Conservation (phyloP, 2,888 invertebrate species). For the Phaedon cochleariae region DNA sequence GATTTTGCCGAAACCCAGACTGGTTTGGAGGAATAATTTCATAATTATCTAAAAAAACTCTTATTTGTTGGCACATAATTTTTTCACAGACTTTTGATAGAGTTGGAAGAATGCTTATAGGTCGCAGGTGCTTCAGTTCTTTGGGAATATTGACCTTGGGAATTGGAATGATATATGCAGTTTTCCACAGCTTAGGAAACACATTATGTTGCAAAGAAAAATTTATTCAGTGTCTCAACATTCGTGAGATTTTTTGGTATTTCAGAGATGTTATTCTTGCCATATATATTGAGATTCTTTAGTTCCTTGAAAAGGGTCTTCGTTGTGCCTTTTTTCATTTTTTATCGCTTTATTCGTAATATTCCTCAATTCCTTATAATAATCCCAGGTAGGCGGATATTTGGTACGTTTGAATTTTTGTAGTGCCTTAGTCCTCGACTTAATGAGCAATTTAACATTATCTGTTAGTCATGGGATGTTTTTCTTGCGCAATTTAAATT, state of each 20-base stretch:
- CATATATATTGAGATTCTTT: background rate
- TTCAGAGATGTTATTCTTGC: background rate
- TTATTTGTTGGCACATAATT: slow-evolving; percentile 4
- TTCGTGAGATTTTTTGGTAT: background rate
- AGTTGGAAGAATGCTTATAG: background rate
- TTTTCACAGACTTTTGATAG: slow-evolving; percentile 9
- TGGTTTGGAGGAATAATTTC: slow-evolving; percentile 1
- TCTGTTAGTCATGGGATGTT: background rate
- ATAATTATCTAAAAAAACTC: background rate
- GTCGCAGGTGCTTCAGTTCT: background rate
- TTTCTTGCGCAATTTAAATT: background rate
- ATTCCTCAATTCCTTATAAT: background rate
- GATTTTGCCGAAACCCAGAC: background rate
- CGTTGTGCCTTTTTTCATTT: no score
- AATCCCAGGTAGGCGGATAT: background rate
- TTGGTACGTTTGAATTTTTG: background rate
- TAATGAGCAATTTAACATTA: background rate
- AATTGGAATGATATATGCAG: background rate
- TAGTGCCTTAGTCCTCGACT: background rate
- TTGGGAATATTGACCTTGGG: background rate
- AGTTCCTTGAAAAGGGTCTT: no score
- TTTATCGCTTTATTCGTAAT: background rate
- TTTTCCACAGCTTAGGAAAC: slow-evolving; percentile 3
- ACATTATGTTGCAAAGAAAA: background rate
- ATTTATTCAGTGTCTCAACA: slow-evolving; percentile 2